These are phyloP conservation scores for Platanista minor DNA, from an alignment of 2,113 vertebrate genomes.

Conservation along the genomic window DNA sequence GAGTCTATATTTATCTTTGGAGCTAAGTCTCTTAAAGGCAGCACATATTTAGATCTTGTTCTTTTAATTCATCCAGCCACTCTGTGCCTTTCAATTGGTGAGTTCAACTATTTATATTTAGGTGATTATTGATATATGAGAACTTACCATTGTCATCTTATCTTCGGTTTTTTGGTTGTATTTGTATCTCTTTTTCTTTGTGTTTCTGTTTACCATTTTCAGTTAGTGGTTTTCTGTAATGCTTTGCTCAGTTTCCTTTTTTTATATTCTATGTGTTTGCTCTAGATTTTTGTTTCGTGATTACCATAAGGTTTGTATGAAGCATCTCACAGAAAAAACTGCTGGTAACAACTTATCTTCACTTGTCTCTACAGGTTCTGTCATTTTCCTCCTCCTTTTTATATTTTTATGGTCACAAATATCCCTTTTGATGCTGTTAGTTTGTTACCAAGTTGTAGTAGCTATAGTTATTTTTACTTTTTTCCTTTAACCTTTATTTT, in stretches of 20 bases:
- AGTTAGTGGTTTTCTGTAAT: no score
- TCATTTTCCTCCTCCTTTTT: not conserved
- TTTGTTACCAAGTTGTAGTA: no score
- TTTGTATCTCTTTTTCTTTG: not conserved
- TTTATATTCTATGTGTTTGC: no score
- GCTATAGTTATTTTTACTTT: not conserved
- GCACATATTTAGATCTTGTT: no score
- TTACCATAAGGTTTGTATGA: not conserved
- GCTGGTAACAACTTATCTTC: not conserved
- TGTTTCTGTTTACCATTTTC: no score
- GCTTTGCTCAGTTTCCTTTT: no score
- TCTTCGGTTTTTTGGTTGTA: not conserved
- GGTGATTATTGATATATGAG: not conserved
- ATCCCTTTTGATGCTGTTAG: not conserved
- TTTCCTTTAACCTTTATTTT: not conserved
- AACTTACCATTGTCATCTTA: not conserved
- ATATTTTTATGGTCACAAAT: not conserved
- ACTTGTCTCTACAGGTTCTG: not conserved
- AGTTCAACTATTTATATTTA: no score
- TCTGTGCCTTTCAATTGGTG: no score
- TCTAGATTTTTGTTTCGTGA: no score
- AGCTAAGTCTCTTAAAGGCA: no score
- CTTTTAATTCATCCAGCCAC: no score
- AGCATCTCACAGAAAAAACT: not conserved
- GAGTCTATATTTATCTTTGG: no score